phyloP scores from a whole-genome alignment of 2,113 vertebrate genomes.

The Ginglymostoma cirratum region DNA sequence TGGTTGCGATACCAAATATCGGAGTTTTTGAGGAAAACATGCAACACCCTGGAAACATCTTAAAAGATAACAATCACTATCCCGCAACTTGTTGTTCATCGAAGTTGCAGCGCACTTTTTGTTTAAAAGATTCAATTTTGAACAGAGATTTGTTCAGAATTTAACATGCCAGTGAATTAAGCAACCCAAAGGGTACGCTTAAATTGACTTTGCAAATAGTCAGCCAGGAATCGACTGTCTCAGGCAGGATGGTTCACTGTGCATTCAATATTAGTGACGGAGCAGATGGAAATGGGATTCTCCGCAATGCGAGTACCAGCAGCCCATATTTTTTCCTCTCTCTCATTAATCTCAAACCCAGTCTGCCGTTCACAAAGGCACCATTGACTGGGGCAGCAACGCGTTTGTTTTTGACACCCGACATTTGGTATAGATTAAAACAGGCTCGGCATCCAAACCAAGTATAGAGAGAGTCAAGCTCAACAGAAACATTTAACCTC shows the following conservation, averaged over 20 bases:
- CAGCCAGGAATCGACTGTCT: neutral
- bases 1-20: neutral
- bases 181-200: neutral
- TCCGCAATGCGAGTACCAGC: neutral
- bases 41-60: neutral
- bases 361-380: neutral
- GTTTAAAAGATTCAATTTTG: neutral
- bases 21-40: neutral
- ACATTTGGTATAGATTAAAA: conserved; percentile 2
- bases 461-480: neutral
- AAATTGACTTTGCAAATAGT: neutral
- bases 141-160: no score
- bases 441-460: neutral
- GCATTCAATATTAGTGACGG: neutral
- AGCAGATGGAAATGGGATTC: neutral
- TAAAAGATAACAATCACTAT: neutral
- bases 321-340: neutral
- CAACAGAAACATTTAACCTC: neutral
- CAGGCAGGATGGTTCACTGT: neutral
- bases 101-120: neutral
- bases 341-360: neutral
- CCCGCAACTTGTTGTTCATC: neutral
- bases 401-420: neutral
- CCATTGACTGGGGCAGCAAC: neutral
- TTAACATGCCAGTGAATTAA: no score